These are phyloP conservation scores for Pterocles orientalis DNA, from an alignment of 2,113 vertebrate genomes.

Conservation along the genomic window DNA sequence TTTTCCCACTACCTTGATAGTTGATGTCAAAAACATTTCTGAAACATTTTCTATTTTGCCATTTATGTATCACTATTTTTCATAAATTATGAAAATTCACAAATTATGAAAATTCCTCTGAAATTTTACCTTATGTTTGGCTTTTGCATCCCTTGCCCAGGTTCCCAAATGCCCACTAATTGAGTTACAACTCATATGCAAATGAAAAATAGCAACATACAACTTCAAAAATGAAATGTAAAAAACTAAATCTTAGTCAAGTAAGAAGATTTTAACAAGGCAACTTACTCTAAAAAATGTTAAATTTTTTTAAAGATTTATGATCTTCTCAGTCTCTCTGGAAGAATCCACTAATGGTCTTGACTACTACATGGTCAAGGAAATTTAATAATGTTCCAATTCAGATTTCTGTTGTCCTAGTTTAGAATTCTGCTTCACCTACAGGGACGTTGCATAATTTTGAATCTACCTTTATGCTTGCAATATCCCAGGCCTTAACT, in stretches of 20 bases:
- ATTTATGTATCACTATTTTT: neutral
- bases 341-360: fast-evolving
- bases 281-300: neutral
- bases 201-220: neutral
- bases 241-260: neutral
- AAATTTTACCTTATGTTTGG: neutral
- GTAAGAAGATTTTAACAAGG: neutral
- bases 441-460: neutral
- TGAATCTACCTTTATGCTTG: neutral
- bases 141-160: neutral
- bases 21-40: neutral
- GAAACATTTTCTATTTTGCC: neutral
- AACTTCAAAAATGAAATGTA: neutral
- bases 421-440: neutral
- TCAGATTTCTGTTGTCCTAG: neutral
- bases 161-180: neutral
- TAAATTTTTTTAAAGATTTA: neutral
- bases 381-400: neutral
- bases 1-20: neutral
- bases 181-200: neutral
- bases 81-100: neutral
- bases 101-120: neutral
- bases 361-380: neutral
- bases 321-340: neutral
- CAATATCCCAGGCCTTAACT: neutral